These are phyloP conservation scores for Phalacrocorax carbo DNA, from an alignment of 2,113 vertebrate species.

Conservation along the genomic window DNA sequence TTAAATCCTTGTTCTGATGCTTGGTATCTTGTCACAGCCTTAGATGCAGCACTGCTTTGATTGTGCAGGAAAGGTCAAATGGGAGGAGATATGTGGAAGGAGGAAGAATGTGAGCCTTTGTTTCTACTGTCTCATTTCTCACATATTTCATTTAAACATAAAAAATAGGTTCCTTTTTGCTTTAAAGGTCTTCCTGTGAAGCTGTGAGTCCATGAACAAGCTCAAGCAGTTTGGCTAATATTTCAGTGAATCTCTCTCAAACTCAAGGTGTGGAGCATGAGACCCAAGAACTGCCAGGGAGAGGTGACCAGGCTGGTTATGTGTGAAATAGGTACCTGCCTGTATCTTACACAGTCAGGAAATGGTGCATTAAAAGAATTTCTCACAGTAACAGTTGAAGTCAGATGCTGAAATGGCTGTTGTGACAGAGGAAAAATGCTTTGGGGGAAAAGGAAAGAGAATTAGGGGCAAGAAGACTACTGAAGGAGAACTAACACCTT, in stretches of 20 bases:
- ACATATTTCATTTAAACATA: neutral
- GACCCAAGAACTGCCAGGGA: accelerated
- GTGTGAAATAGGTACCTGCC: neutral
- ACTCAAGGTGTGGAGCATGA: accelerated
- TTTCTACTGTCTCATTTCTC: neutral
- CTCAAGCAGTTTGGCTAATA: neutral
- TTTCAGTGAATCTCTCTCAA: neutral
- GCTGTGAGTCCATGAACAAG: neutral
- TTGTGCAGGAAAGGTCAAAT: neutral
- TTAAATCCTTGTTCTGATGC: neutral
- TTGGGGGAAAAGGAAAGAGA: accelerated
- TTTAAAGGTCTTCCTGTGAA: neutral
- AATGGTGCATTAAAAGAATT: neutral
- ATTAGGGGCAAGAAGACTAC: neutral
- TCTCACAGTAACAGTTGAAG: neutral
- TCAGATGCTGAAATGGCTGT: neutral
- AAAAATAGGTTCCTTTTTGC: neutral
- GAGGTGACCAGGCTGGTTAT: neutral
- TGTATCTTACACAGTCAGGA: neutral
- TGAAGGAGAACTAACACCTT: neutral
- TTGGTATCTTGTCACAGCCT: neutral
- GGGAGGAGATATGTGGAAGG: accelerated
- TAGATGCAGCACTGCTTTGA: neutral
- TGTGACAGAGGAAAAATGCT: neutral
- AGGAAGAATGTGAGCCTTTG: neutral